phyloP scores from a whole-genome alignment of 1,140 invertebrate species.

The Cherax destructor region DNA sequence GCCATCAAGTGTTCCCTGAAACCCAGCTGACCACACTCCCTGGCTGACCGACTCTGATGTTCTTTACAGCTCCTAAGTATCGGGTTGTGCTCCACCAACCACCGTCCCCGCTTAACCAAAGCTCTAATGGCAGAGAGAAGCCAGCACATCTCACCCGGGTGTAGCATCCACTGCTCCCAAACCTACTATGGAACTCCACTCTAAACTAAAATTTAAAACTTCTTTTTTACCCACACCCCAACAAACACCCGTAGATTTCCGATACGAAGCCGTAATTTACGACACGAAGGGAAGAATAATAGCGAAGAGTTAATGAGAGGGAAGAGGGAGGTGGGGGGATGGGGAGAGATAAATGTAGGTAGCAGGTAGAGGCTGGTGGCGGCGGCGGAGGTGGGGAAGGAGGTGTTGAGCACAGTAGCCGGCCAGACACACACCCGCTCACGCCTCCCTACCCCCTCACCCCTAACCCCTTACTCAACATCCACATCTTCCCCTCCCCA shows the following conservation, averaged over 20 bases:
- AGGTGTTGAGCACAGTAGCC: conserved; percentile 33
- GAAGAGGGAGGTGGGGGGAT: background rate
- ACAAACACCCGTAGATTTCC: conserved; percentile 23
- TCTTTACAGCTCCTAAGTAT: conserved; percentile 53
- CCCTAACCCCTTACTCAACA: background rate
- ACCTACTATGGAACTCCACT: background rate
- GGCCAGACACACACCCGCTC: conserved; percentile 32
- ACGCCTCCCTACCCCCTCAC: background rate
- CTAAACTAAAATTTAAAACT: background rate
- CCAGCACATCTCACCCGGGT: conserved; percentile 5
- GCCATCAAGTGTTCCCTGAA: conserved; percentile 50
- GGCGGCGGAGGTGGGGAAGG: no score
- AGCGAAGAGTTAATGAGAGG: conserved; percentile 25
- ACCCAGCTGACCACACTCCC: conserved; percentile 41
- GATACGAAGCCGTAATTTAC: conserved; percentile 19
- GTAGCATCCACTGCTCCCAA: background rate
- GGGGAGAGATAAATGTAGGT: conserved; percentile 24
- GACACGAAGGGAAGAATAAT: conserved; percentile 32
- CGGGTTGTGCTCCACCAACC: conserved; percentile 41
- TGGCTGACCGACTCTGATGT: conserved; percentile 45
- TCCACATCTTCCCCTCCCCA: background rate
- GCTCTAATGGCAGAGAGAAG: conserved; percentile 20
- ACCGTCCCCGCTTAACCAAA: conserved; percentile 10
- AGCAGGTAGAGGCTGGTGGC: conserved; percentile 11
- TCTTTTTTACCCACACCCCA: background rate